These are phyloP conservation scores for Wasmannia auropunctata DNA, from an alignment of 1,140 invertebrate genomes.

Conservation along the genomic window DNA sequence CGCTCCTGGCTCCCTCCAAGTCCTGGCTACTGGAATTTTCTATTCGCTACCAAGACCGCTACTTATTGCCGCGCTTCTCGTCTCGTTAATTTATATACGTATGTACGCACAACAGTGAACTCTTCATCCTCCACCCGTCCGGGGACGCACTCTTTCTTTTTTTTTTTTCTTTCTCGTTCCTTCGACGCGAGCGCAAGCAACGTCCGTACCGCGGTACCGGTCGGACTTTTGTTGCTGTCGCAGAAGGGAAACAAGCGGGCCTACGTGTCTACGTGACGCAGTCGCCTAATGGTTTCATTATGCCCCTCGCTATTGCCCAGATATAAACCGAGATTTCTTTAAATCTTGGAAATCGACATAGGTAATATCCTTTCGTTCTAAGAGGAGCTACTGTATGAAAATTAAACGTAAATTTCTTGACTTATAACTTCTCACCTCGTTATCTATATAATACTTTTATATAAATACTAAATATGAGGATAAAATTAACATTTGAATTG, in stretches of 20 bases:
- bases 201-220: conserved; percentile 65
- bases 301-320: not conserved
- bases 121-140: not conserved
- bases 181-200: conserved; percentile 18
- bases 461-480: too few relatives aligned
- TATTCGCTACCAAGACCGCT: conserved; percentile 78
- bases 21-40: conserved; percentile 81
- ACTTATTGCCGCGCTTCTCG: conserved; percentile 68
- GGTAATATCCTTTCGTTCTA: not conserved
- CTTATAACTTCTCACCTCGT: not conserved
- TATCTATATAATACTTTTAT: too few relatives aligned
- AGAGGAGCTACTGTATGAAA: not conserved
- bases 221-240: conserved; percentile 66
- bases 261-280: conserved; percentile 61
- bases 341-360: not conserved
- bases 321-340: not conserved
- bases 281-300: conserved; percentile 75
- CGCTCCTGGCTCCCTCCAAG: conserved; percentile 58
- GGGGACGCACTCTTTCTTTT: not conserved
- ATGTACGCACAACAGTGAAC: conserved; percentile 22
- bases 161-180: not conserved
- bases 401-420: not conserved
- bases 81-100: conserved; percentile 74
- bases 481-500: not conserved
- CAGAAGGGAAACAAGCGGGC: conserved; percentile 42